Percentiles rank a stretch among this genome's conserved stretches.
phyloP scores from a whole-genome alignment of 2,797 vertebrate species.

The Phoebastria nigripes region DNA sequence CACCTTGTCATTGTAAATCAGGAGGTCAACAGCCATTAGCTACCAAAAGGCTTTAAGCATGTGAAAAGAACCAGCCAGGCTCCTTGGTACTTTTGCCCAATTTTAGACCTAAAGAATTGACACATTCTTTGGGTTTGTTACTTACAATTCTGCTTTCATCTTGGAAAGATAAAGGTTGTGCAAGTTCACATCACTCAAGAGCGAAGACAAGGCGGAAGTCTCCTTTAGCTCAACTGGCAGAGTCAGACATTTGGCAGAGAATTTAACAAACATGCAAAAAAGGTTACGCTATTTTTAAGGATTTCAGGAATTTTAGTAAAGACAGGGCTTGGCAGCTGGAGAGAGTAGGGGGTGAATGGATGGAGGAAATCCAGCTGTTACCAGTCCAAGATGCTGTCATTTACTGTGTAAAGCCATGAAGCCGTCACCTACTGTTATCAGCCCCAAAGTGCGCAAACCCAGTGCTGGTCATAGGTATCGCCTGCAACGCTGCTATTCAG shows the following conservation, averaged over 20 bases:
- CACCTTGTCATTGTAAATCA: background rate
- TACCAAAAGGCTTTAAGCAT: background rate
- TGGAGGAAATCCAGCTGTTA: slow-evolving; percentile 45
- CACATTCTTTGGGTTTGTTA: background rate
- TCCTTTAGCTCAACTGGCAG: slow-evolving; percentile 34
- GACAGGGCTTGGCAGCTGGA: slow-evolving; percentile 23
- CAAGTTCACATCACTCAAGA: background rate
- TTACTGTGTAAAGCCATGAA: background rate
- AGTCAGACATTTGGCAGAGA: slow-evolving; percentile 39
- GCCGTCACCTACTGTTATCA: background rate
- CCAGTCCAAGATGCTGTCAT: background rate
- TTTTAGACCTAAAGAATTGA: background rate
- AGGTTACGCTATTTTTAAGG: background rate
- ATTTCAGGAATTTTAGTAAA: slow-evolving; percentile 4
- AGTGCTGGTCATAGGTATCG: rapidly evolving
- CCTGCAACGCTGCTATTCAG: rapidly evolving
- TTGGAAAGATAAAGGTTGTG: background rate
- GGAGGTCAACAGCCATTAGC: background rate
- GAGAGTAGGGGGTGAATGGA: slow-evolving; percentile 20
- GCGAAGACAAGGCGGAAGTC: background rate
- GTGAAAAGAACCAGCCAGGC: background rate
- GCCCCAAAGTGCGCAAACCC: background rate
- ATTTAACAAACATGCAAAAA: slow-evolving; percentile 7
- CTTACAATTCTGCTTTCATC: background rate
- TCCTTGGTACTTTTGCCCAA: background rate